A percentile compares a stretch with the other conserved stretches of the same genome.
Conservation (phyloP, 1,140 invertebrate genomes). For the Asbolus verrucosus region DNA sequence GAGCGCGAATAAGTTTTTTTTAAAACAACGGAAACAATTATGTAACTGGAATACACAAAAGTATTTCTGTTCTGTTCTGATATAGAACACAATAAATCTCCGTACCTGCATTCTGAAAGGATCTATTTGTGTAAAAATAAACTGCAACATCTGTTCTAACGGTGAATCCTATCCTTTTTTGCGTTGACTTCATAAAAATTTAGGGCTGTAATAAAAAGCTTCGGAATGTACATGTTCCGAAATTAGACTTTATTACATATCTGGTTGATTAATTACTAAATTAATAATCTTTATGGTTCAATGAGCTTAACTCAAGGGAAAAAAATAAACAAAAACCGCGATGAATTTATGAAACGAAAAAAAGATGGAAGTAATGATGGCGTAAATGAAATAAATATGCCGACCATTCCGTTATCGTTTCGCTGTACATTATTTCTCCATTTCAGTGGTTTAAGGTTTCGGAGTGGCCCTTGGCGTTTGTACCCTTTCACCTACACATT, state of each 20-base stretch:
- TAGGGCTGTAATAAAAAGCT: constrained; percentile 4
- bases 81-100: background rate
- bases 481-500: constrained; percentile 5
- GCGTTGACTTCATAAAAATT: constrained; percentile 14
- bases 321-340: background rate
- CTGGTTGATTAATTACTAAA: constrained; percentile 22
- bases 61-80: background rate
- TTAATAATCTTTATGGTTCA: constrained; percentile 7
- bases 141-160: constrained; percentile 10
- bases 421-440: background rate
- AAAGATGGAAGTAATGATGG: background rate
- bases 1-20: no score
- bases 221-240: background rate
- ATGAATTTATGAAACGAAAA: background rate
- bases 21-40: no score
- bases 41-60: no score
- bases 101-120: constrained; percentile 3
- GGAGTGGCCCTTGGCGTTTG: background rate
- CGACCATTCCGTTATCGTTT: background rate
- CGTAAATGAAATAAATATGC: background rate
- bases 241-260: background rate
- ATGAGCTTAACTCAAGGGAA: background rate
- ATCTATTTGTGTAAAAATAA: constrained; percentile 12
- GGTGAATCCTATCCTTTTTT: background rate
- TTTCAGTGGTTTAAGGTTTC: no score